These are phyloP conservation scores for Acrobasis repandana DNA, from an alignment of 2,888 invertebrate species.

Conservation along the genomic window DNA sequence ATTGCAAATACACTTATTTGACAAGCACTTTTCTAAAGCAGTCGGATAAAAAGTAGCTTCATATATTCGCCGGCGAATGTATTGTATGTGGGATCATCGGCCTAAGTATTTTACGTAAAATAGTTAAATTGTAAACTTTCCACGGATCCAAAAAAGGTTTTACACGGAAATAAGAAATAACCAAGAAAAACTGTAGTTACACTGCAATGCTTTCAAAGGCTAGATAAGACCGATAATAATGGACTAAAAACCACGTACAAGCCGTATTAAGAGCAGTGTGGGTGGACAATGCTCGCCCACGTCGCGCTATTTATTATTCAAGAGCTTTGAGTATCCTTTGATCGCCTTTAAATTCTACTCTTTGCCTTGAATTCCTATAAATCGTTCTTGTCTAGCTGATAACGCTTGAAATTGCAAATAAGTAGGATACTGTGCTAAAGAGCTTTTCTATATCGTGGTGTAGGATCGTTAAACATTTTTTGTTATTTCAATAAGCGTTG, in stretches of 20 bases:
- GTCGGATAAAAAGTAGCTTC: too few species aligned
- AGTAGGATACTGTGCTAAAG: background rate
- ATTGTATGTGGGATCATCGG: too few species aligned
- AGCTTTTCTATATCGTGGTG: conserved; percentile 8
- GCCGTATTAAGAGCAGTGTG: conserved; percentile 32
- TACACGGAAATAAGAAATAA: background rate
- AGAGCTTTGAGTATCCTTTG: conserved; percentile 40
- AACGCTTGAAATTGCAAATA: conserved; percentile 17
- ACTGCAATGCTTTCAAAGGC: conserved; percentile 17
- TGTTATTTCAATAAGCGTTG: background rate
- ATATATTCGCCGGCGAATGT: too few species aligned
- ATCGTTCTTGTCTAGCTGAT: conserved; percentile 19
- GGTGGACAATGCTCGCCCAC: conserved; percentile 52
- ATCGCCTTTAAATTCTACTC: conserved; percentile 42
- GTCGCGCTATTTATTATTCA: conserved; percentile 61
- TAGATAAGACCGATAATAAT: conserved; percentile 27
- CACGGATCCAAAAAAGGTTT: background rate
- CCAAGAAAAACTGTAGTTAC: background rate
- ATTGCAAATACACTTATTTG: too few species aligned
- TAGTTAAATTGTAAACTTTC: background rate
- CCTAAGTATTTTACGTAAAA: background rate
- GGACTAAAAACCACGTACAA: conserved; percentile 28
- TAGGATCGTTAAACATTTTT: background rate
- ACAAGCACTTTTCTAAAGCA: too few species aligned
- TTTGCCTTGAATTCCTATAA: conserved; percentile 23